Conservation (phyloP, 2,113 vertebrate species). For the Entomyzon cyanotis region DNA sequence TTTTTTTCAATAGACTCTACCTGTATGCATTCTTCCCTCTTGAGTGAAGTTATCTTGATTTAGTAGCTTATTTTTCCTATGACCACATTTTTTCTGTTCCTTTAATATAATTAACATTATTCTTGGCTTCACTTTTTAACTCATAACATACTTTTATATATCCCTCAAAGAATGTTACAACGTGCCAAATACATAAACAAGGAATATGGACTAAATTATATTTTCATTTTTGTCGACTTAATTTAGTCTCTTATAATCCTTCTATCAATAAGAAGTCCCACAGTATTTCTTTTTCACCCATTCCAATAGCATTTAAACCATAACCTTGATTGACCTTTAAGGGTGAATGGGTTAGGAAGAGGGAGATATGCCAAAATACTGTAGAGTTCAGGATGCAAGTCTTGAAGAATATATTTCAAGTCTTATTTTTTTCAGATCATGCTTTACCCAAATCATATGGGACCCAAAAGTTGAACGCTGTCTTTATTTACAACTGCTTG, state of each 20-base stretch:
- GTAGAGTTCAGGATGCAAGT: not conserved
- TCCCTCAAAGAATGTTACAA: slow-evolving; percentile 46
- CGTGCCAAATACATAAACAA: slow-evolving; percentile 46
- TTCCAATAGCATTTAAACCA: slow-evolving; percentile 27
- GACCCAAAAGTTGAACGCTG: not conserved
- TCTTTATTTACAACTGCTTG: not conserved
- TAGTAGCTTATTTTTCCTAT: not conserved
- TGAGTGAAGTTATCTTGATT: not conserved
- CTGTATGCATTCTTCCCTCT: not conserved
- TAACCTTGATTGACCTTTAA: not conserved
- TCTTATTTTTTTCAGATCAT: not conserved
- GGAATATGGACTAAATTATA: slow-evolving; percentile 59
- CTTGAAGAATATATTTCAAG: not conserved
- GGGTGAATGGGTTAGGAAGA: not conserved
- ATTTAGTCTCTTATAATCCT: slow-evolving; percentile 56
- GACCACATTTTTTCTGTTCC: not conserved
- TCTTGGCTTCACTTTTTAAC: slow-evolving; percentile 40
- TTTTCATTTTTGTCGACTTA: slow-evolving; percentile 63
- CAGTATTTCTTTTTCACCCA: slow-evolving; percentile 10
- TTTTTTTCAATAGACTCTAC: not conserved
- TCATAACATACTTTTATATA: slow-evolving; percentile 24
- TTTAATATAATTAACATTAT: slow-evolving; percentile 44
- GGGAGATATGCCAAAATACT: not conserved
- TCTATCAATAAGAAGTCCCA: slow-evolving; percentile 28
- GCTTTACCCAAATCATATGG: not conserved